Evolutionary conservation across 2,888 invertebrate species (phyloP).

Genomic region (Kuschelorhynchus macadamiae): DNA sequence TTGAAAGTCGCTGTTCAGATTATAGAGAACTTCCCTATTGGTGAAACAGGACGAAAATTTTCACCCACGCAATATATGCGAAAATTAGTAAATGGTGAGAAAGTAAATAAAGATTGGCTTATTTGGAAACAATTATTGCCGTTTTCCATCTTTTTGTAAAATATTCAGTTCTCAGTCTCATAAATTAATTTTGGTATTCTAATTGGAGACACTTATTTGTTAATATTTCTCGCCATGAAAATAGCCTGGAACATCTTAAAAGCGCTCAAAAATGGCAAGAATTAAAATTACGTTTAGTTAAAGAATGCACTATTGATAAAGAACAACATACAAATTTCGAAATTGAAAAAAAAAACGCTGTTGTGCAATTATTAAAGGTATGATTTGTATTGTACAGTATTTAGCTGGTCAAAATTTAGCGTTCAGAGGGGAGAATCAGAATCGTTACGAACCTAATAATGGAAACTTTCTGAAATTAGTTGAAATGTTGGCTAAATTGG

Average conservation of each 20-base stretch:
- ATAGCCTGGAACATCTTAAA: slow-evolving; percentile 26
- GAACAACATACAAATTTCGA: slow-evolving; percentile 13
- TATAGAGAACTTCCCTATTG: not conserved
- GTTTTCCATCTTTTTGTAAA: not conserved
- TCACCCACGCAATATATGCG: not conserved
- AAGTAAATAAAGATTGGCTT: not conserved
- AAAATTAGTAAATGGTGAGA: not conserved
- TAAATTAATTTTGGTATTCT: not conserved
- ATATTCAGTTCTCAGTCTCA: not conserved
- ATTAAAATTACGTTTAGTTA: slow-evolving; percentile 23
- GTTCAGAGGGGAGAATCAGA: slow-evolving; percentile 16
- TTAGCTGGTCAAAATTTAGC: slow-evolving; percentile 27
- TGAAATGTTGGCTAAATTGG: slow-evolving; percentile 31
- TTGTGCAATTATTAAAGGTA: slow-evolving; percentile 28
- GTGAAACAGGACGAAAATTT: not conserved
- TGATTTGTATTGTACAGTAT: slow-evolving; percentile 32
- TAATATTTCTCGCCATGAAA: slow-evolving; percentile 29
- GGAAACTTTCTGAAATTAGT: slow-evolving; percentile 25
- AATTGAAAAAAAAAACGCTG: slow-evolving; percentile 27
- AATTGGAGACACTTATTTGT: not conserved
- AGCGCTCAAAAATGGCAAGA: slow-evolving; percentile 12
- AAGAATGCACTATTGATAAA: slow-evolving; percentile 15
- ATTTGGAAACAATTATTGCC: not conserved
- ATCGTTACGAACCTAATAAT: slow-evolving; percentile 14
- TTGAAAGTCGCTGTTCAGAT: not conserved